A percentile compares a stretch with the other conserved stretches of the same genome.
Conservation (phyloP, 2,888 invertebrate species). For the Oithona nana region DNA sequence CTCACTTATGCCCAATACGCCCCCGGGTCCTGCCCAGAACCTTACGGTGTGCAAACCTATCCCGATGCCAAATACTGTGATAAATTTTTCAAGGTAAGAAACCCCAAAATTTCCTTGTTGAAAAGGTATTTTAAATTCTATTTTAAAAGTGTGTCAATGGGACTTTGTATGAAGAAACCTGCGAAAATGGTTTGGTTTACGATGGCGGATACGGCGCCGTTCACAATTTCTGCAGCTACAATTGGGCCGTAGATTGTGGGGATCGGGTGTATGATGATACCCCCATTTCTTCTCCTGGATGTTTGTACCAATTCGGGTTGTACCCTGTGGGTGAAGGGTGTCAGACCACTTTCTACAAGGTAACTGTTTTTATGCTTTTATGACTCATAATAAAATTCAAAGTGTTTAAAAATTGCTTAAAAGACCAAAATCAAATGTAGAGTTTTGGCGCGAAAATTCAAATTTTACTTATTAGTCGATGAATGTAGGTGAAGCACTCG, state of each 20-base stretch:
- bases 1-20: not conserved
- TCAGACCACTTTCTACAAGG: constrained; percentile 61
- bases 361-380: too few relatives aligned
- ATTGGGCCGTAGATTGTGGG: constrained; percentile 77
- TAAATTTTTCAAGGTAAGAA: constrained; percentile 44
- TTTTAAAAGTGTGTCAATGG: constrained; percentile 11
- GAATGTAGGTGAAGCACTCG: too few relatives aligned
- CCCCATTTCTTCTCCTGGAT: constrained; percentile 57
- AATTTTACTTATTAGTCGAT: too few relatives aligned
- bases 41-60: constrained; percentile 56
- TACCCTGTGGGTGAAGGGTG: constrained; percentile 53
- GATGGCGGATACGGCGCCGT: constrained; percentile 63
- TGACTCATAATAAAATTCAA: too few relatives aligned
- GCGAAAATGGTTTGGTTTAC: constrained; percentile 73
- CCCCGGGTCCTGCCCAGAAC: constrained; percentile 48
- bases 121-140: not conserved
- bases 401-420: too few relatives aligned
- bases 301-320: constrained; percentile 58
- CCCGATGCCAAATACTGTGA: constrained; percentile 70
- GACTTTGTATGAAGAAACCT: constrained; percentile 65
- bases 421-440: too few relatives aligned
- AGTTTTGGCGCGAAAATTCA: too few relatives aligned
- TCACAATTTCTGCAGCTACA: constrained; percentile 78
- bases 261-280: constrained; percentile 48
- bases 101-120: not conserved